These are phyloP conservation scores for Euphonia xanthogaster DNA, from an alignment of 2,797 vertebrate species.

Conservation along the genomic window DNA sequence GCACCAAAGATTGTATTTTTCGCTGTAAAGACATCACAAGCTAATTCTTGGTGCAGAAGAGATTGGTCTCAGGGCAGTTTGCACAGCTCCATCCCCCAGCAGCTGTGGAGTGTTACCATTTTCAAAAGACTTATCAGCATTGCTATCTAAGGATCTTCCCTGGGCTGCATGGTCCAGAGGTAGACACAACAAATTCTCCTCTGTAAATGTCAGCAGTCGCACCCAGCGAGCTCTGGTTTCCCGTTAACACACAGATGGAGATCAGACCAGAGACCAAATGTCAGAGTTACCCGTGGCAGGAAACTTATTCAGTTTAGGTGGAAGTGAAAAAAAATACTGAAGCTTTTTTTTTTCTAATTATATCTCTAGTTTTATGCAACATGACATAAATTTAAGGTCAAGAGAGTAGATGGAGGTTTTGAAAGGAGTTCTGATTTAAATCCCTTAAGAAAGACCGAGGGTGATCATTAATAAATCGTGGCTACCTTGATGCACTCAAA, in stretches of 20 bases:
- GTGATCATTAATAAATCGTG: accelerated
- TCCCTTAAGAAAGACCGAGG: accelerated
- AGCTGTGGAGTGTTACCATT: not conserved
- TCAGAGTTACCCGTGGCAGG: not conserved
- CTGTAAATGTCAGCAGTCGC: conserved; percentile 16
- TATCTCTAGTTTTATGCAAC: not conserved
- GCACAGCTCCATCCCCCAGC: not conserved
- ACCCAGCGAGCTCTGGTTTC: not conserved
- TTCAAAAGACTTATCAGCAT: not conserved
- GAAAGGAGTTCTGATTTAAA: not conserved
- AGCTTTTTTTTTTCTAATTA: not conserved
- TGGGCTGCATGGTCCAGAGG: not conserved
- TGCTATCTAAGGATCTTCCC: not conserved
- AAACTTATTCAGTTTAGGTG: not conserved
- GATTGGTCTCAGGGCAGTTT: not conserved
- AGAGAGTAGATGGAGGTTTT: not conserved
- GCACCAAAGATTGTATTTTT: not conserved
- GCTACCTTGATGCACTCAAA: not conserved
- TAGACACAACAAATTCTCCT: conserved; percentile 35
- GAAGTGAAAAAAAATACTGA: not conserved
- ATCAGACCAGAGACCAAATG: conserved; percentile 26
- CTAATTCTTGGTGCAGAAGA: not conserved
- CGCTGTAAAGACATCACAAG: not conserved
- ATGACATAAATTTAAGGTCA: not conserved
- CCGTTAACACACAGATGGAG: not conserved